phyloP scores from a whole-genome alignment of 2,113 vertebrate genomes.

The Tupaia chinensis region DNA sequence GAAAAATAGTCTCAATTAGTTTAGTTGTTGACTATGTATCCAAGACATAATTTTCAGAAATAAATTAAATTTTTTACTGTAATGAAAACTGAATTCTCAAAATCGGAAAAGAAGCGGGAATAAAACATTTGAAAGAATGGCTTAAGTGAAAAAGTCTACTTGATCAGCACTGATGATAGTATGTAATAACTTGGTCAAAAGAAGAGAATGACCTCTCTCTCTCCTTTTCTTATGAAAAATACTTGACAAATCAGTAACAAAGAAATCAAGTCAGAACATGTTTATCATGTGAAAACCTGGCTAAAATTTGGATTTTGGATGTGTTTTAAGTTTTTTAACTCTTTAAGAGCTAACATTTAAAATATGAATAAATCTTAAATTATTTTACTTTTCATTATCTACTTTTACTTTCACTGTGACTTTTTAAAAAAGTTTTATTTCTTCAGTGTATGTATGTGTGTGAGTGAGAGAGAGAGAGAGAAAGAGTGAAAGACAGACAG shows the following conservation, averaged over 20 bases:
- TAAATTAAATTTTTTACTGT: neutral
- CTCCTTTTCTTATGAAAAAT: neutral
- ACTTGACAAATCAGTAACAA: neutral
- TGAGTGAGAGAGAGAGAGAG: too few species aligned
- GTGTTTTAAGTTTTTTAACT: neutral
- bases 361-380: neutral
- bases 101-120: slow-evolving; percentile 18
- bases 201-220: neutral
- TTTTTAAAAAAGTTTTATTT: neutral
- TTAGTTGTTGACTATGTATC: neutral
- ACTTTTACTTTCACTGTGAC: slow-evolving; percentile 20
- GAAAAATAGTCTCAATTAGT: neutral
- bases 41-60: slow-evolving; percentile 30
- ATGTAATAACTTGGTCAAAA: neutral
- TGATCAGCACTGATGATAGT: neutral
- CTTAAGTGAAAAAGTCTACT: neutral
- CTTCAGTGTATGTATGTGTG: too few species aligned
- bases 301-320: slow-evolving; percentile 17
- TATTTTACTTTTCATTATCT: neutral
- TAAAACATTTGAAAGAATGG: neutral
- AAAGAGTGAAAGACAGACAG: too few species aligned
- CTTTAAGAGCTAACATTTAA: slow-evolving; percentile 14
- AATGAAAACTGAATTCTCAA: neutral
- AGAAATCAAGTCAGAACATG: neutral
- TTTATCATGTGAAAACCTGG: neutral